Percentiles rank a stretch among this genome's conserved stretches.
Conservation (phyloP, 2,113 vertebrate species). For the Crocuta crocuta region DNA sequence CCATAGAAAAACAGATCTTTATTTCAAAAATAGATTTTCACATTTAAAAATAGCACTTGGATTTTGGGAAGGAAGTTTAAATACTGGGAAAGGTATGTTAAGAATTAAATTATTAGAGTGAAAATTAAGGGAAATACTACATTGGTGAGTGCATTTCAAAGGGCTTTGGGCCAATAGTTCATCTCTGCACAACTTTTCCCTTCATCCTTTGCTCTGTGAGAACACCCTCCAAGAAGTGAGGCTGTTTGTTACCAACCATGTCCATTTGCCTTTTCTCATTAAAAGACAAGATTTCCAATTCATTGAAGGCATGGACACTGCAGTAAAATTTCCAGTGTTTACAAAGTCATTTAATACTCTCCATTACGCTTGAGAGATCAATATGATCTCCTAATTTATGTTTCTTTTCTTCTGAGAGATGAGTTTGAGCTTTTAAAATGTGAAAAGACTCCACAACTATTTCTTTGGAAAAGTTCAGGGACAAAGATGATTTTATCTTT, state of each 20-base stretch:
- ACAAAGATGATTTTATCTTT: background rate
- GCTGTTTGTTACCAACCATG: background rate
- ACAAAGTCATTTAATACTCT: slow-evolving; percentile 27
- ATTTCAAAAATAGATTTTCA: background rate
- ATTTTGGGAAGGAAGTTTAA: background rate
- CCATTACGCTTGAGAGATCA: background rate
- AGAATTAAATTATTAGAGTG: background rate
- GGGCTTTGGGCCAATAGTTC: background rate
- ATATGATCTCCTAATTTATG: slow-evolving; percentile 26
- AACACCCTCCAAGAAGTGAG: background rate
- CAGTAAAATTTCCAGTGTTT: slow-evolving; percentile 35
- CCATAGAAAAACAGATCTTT: background rate
- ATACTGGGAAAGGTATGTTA: background rate
- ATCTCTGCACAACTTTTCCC: background rate
- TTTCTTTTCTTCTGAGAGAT: slow-evolving; percentile 34
- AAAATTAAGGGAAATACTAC: background rate
- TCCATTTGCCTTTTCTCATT: background rate
- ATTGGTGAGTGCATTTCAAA: background rate
- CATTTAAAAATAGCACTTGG: background rate
- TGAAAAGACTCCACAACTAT: background rate
- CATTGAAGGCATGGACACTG: slow-evolving; percentile 28
- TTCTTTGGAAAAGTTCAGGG: slow-evolving; percentile 7
- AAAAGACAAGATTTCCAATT: slow-evolving; percentile 1
- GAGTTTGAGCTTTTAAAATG: background rate
- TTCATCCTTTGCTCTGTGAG: background rate